Conservation (phyloP, 2,797 vertebrate species). For the Crax fasciolata region DNA sequence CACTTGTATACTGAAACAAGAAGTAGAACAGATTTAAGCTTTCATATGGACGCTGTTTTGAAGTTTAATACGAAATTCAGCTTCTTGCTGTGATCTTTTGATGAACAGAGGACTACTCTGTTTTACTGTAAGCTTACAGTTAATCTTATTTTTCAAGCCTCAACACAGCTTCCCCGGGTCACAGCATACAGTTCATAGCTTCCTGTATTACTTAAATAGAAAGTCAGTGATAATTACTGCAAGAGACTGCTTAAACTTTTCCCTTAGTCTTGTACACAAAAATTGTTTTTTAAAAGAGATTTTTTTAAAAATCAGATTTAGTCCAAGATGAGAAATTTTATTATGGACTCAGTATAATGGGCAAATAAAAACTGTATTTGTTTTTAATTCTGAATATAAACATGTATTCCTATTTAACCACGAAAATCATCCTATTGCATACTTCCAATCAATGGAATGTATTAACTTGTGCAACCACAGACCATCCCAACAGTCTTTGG, state of each 20-base stretch:
- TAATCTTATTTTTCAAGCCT: background rate
- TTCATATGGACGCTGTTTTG: background rate
- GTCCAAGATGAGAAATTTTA: background rate
- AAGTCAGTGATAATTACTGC: background rate
- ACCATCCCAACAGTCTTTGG: background rate
- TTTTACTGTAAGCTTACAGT: background rate
- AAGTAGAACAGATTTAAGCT: background rate
- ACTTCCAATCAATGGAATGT: background rate
- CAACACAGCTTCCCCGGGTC: background rate
- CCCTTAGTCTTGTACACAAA: background rate
- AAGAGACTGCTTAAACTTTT: background rate
- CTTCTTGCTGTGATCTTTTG: background rate
- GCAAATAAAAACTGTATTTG: background rate
- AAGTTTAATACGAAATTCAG: background rate
- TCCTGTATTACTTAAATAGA: background rate
- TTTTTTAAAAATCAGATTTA: background rate
- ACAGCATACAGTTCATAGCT: background rate
- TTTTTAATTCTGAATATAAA: background rate
- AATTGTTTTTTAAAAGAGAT: background rate
- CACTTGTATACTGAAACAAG: background rate
- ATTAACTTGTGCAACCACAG: background rate
- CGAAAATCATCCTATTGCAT: background rate
- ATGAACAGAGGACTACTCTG: background rate
- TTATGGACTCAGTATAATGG: background rate
- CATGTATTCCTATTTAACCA: background rate